Conservation (phyloP, 2,888 invertebrate genomes). For the Cerastoderma edule region DNA sequence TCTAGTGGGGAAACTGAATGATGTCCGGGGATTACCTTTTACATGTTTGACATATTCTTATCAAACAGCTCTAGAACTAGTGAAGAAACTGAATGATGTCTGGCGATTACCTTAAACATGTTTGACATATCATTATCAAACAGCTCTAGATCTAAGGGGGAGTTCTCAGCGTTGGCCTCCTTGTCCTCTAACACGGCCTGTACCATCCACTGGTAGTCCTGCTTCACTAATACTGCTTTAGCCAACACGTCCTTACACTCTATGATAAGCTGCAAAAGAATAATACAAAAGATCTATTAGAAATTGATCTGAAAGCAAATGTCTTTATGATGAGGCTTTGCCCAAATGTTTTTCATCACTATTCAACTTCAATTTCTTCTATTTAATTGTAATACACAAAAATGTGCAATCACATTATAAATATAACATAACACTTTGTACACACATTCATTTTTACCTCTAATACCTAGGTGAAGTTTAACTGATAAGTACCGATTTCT, state of each 20-base stretch:
- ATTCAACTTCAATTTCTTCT: too few species aligned
- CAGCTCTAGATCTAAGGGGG: constrained; percentile 84
- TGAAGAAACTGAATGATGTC: too few species aligned
- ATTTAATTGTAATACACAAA: too few species aligned
- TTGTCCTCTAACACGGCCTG: constrained; percentile 79
- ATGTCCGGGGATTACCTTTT: too few species aligned
- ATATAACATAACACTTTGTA: too few species aligned
- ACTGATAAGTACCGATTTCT: too few species aligned
- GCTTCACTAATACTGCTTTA: constrained; percentile 92
- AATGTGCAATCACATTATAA: too few species aligned
- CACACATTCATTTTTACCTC: too few species aligned
- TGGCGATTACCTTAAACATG: constrained; percentile 89
- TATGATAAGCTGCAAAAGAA: constrained; percentile 88
- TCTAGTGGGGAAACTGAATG: too few species aligned
- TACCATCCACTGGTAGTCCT: constrained; percentile 86
- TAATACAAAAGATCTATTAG: neutral
- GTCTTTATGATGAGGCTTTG: neutral
- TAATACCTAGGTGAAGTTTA: too few species aligned
- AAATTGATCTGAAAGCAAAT: neutral
- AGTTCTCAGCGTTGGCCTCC: constrained; percentile 70
- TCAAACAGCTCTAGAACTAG: too few species aligned
- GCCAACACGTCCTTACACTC: constrained; percentile 95
- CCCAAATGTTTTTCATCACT: neutral
- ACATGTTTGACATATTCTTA: too few species aligned
- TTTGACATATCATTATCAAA: constrained; percentile 91